Evolutionary conservation across 1,140 invertebrate species (phyloP).

Genomic region (Ephestia elutella): DNA sequence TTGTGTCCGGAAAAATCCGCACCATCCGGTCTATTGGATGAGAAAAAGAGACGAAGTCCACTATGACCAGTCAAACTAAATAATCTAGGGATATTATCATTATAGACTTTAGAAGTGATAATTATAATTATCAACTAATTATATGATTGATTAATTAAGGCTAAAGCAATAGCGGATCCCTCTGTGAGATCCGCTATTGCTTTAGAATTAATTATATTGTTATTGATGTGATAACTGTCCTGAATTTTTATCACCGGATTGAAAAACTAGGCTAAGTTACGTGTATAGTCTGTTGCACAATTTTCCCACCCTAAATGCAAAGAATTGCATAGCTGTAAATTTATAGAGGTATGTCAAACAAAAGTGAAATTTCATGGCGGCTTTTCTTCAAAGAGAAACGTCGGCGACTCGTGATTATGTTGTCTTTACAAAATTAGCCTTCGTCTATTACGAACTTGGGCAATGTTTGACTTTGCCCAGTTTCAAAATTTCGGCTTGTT

Average conservation of each 20-base stretch:
- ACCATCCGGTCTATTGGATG: not conserved
- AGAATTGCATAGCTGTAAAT: slow-evolving; percentile 11
- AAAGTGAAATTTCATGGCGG: slow-evolving; percentile 50
- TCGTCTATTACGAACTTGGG: slow-evolving; percentile 45
- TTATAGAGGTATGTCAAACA: slow-evolving; percentile 21
- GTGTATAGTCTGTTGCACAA: not conserved
- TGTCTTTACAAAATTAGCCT: slow-evolving; percentile 63
- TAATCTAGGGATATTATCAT: no score
- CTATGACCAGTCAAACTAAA: no score
- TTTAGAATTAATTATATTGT: no score
- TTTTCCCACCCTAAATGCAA: slow-evolving; percentile 3
- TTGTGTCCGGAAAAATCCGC: no score
- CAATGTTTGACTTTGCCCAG: slow-evolving; percentile 43
- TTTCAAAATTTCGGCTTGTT: slow-evolving; percentile 27
- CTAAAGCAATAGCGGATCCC: no score
- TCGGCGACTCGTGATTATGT: slow-evolving; percentile 49
- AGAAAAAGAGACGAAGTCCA: no score
- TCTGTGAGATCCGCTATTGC: no score
- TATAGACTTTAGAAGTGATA: no score
- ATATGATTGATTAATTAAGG: no score
- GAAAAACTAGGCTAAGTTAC: not conserved
- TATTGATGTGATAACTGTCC: no score
- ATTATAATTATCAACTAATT: no score
- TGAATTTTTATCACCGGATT: no score
- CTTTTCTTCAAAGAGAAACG: slow-evolving; percentile 44